These are phyloP conservation scores for Pelobates cultripes DNA, from an alignment of 2,797 vertebrate species.

Conservation along the genomic window DNA sequence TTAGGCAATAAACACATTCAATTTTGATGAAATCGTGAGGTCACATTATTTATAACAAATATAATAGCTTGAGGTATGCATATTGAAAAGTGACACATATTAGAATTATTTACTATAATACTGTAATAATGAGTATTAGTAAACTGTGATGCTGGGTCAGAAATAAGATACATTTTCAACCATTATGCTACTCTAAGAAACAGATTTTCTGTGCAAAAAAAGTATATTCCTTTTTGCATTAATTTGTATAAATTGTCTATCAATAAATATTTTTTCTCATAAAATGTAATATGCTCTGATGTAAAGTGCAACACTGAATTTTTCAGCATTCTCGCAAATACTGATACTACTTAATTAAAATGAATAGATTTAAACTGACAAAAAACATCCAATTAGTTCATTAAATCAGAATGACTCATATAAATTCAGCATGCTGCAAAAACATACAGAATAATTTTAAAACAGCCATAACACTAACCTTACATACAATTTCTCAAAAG, in stretches of 20 bases:
- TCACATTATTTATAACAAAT: no score
- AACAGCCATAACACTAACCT: conserved; percentile 17
- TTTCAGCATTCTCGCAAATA: conserved; percentile 29
- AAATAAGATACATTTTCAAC: no score
- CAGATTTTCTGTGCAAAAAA: background rate
- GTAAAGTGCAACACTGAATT: conserved; percentile 32
- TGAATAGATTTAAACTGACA: conserved; percentile 17
- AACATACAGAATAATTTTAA: conserved; percentile 16
- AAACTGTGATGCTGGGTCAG: no score
- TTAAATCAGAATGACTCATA: conserved; percentile 23
- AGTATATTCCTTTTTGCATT: background rate
- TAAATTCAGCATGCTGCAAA: conserved; percentile 9
- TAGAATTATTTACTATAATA: no score
- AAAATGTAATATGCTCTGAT: conserved; percentile 23
- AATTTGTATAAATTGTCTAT: conserved; percentile 8
- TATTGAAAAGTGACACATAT: no score
- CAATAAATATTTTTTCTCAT: conserved; percentile 20
- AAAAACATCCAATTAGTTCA: conserved; percentile 6
- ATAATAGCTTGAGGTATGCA: no score
- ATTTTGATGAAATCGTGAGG: no score
- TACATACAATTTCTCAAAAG: conserved; percentile 42
- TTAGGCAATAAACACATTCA: no score
- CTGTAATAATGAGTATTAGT: no score
- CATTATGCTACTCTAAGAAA: background rate
- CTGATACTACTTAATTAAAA: conserved; percentile 31